Evolutionary conservation across 1,140 invertebrate species (phyloP).

Genomic region (Heterodera schachtii): DNA sequence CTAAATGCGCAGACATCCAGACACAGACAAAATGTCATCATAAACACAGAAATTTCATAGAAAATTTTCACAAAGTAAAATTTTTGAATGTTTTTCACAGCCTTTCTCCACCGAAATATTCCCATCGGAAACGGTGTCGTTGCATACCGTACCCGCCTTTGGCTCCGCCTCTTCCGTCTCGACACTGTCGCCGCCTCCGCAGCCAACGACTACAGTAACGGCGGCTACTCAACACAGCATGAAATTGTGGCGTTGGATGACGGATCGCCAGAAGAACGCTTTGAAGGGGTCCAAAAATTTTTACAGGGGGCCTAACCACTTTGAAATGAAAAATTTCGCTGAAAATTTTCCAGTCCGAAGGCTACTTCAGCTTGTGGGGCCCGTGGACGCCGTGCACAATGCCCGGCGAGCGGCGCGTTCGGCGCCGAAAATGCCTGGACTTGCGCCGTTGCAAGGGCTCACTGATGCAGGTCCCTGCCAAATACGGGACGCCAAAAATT

Average conservation of each 20-base stretch:
- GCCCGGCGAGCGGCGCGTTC: slow-evolving; percentile 58
- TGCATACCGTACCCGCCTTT: not conserved
- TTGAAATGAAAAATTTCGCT: too few species aligned
- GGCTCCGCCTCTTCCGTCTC: not conserved
- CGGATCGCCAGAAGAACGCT: slow-evolving; percentile 15
- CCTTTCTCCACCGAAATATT: not conserved
- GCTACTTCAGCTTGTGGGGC: slow-evolving; percentile 61
- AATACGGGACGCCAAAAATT: not conserved
- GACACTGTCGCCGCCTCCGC: not conserved
- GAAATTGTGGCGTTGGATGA: not conserved
- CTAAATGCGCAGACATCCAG: too few species aligned
- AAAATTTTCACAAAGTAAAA: too few species aligned
- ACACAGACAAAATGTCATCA: too few species aligned
- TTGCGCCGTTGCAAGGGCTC: slow-evolving; percentile 54
- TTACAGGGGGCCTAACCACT: not conserved
- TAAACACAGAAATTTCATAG: too few species aligned
- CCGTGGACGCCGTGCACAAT: slow-evolving; percentile 59
- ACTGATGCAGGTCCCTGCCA: slow-evolving; percentile 53
- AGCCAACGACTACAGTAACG: not conserved
- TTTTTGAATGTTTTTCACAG: too few species aligned
- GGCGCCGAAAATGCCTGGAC: slow-evolving; percentile 61
- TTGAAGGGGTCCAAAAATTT: slow-evolving; percentile 16
- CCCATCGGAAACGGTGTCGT: not conserved
- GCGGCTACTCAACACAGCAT: too few species aligned
- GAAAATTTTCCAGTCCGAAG: slow-evolving; percentile 39